Percentiles rank a stretch among this genome's conserved stretches.
Conservation (phyloP, 2,888 invertebrate genomes). For the Linnaemya vulpina region DNA sequence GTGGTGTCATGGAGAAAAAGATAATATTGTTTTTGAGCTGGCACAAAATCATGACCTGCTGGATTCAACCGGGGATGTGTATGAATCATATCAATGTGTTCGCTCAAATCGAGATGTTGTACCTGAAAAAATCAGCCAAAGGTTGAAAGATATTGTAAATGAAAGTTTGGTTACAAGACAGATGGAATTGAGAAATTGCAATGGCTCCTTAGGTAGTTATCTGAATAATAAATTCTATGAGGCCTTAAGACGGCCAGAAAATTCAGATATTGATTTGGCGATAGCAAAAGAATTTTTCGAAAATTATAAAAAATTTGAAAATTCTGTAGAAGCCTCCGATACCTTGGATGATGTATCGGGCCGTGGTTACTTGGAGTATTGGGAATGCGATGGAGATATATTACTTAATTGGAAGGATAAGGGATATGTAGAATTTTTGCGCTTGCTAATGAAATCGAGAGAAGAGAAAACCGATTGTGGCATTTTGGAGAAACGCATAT, state of each 20-base stretch:
- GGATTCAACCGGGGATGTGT: slow-evolving; percentile 80
- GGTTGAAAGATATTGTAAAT: slow-evolving; percentile 82
- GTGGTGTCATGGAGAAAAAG: slow-evolving; percentile 83
- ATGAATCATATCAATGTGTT: slow-evolving; percentile 80
- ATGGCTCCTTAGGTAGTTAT: slow-evolving; percentile 81
- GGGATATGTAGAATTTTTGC: slow-evolving; percentile 88
- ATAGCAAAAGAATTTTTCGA: slow-evolving; percentile 85
- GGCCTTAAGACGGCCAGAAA: slow-evolving; percentile 78
- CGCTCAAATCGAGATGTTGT: slow-evolving; percentile 82
- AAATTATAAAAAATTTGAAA: slow-evolving; percentile 85
- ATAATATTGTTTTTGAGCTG: slow-evolving; percentile 81
- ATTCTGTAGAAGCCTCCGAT: slow-evolving; percentile 86
- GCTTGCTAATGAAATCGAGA: slow-evolving; percentile 85
- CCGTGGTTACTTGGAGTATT: slow-evolving; percentile 86
- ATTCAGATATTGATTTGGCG: slow-evolving; percentile 82
- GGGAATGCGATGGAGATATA: slow-evolving; percentile 88
- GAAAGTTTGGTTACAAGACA: slow-evolving; percentile 81
- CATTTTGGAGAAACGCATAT: slow-evolving; percentile 80
- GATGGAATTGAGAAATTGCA: slow-evolving; percentile 79
- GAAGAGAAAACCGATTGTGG: slow-evolving; percentile 76
- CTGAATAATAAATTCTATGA: slow-evolving; percentile 80
- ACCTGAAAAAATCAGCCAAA: slow-evolving; percentile 80
- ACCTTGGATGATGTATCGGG: slow-evolving; percentile 88
- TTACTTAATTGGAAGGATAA: slow-evolving; percentile 89
- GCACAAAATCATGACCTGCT: slow-evolving; percentile 79